Conservation (phyloP, 2,113 vertebrate genomes). For the Cynopterus brachyotis region DNA sequence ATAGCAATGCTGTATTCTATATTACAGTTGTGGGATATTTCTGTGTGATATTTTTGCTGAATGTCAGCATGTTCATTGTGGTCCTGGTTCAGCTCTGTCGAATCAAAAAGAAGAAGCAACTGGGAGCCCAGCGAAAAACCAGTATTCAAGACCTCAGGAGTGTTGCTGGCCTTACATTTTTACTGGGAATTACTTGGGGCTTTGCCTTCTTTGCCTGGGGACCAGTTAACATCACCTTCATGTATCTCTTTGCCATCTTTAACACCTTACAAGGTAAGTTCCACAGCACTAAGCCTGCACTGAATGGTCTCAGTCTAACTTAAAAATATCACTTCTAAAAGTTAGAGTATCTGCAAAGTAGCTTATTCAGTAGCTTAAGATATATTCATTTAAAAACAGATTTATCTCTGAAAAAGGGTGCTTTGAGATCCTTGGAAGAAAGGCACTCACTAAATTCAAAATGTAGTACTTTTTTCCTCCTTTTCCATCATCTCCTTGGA, state of each 20-base stretch:
- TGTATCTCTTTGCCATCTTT: constrained; percentile 95
- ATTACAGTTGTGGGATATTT: constrained; percentile 95
- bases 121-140: constrained; percentile 90
- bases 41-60: constrained; percentile 90
- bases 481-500: background rate
- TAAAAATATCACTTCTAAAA: background rate
- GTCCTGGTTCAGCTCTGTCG: constrained; percentile 94
- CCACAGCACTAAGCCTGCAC: background rate
- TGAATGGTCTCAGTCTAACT: background rate
- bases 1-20: constrained; percentile 89
- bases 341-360: background rate
- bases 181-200: constrained; percentile 98
- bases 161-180: constrained; percentile 89
- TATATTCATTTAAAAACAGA: background rate
- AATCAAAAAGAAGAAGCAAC: constrained; percentile 95
- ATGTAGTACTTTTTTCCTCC: background rate
- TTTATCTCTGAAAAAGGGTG: background rate
- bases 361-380: background rate
- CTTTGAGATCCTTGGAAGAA: constrained; percentile 41
- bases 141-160: constrained; percentile 91
- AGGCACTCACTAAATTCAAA: constrained; percentile 15
- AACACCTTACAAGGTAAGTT: constrained; percentile 95
- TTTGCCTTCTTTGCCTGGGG: constrained; percentile 96
- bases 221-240: constrained; percentile 89
- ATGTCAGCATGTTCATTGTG: constrained; percentile 93